Conservation (phyloP, 2,888 invertebrate genomes). For the Dicyrtomina minuta region DNA sequence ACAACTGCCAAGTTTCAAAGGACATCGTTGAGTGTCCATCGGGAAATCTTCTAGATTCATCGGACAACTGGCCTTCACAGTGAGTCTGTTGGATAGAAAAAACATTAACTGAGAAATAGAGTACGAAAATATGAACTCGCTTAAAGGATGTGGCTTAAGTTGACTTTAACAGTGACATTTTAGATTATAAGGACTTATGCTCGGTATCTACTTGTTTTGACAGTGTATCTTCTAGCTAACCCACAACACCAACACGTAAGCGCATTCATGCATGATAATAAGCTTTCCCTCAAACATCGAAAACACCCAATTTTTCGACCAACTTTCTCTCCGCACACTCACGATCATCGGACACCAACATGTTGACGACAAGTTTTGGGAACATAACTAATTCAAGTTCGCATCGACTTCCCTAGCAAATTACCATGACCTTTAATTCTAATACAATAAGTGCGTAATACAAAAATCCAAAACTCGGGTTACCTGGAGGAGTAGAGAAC, state of each 20-base stretch:
- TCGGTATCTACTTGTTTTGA: neutral
- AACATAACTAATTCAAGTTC: no score
- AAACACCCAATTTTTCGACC: neutral
- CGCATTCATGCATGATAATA: neutral
- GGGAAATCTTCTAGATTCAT: slow-evolving; percentile 85
- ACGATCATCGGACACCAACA: no score
- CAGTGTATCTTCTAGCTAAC: neutral
- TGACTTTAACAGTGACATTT: no score
- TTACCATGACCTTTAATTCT: no score
- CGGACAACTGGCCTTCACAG: slow-evolving; percentile 79
- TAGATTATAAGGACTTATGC: no score
- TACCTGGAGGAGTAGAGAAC: slow-evolving; percentile 62
- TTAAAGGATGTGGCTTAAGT: no score
- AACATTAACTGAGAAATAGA: slow-evolving; percentile 15
- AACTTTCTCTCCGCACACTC: no score
- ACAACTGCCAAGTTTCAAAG: slow-evolving; percentile 79
- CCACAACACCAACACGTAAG: neutral
- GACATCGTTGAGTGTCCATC: slow-evolving; percentile 80
- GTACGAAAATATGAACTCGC: neutral
- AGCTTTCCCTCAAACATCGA: slow-evolving; percentile 1
- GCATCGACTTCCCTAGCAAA: no score
- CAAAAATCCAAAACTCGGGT: neutral
- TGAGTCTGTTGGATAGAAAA: slow-evolving; percentile 65
- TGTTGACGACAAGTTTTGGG: no score
- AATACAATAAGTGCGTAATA: no score